A percentile compares a stretch with the other conserved stretches of the same genome.
Evolutionary conservation across 2,113 vertebrate genomes (phyloP).

Genomic region (Cardinalis cardinalis): DNA sequence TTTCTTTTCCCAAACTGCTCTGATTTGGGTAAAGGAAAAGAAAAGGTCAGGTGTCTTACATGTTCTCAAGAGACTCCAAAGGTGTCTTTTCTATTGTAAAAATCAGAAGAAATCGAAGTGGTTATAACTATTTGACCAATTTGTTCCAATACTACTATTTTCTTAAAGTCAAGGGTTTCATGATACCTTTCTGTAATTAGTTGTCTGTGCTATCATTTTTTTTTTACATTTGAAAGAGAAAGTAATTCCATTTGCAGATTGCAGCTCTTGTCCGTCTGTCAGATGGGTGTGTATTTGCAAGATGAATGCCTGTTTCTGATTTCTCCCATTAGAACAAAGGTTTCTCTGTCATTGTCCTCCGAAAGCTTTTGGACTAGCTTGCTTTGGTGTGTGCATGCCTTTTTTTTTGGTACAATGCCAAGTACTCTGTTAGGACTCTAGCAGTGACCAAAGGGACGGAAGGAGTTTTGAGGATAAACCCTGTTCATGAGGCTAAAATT

Average conservation of each 20-base stretch:
- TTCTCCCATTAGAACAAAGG: neutral
- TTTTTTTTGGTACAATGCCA: neutral
- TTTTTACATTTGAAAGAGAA: neutral
- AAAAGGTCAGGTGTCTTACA: neutral
- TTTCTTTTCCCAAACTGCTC: neutral
- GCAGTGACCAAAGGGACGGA: neutral
- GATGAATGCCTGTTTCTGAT: neutral
- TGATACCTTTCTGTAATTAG: neutral
- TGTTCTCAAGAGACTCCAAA: neutral
- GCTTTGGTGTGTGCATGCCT: neutral
- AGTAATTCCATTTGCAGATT: neutral
- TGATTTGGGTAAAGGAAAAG: neutral
- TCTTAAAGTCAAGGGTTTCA: neutral
- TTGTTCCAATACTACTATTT: neutral
- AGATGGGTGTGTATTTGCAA: neutral
- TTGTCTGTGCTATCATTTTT: neutral
- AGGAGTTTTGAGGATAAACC: neutral
- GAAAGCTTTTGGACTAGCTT: neutral
- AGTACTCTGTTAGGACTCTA: neutral
- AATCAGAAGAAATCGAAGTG: neutral
- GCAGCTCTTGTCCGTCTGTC: neutral
- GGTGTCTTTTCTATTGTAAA: neutral
- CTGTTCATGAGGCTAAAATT: neutral
- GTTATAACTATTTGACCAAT: neutral
- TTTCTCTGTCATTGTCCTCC: neutral